These are phyloP conservation scores for Trachelus troglodyta DNA, from an alignment of 2,888 invertebrate species.

Conservation along the genomic window DNA sequence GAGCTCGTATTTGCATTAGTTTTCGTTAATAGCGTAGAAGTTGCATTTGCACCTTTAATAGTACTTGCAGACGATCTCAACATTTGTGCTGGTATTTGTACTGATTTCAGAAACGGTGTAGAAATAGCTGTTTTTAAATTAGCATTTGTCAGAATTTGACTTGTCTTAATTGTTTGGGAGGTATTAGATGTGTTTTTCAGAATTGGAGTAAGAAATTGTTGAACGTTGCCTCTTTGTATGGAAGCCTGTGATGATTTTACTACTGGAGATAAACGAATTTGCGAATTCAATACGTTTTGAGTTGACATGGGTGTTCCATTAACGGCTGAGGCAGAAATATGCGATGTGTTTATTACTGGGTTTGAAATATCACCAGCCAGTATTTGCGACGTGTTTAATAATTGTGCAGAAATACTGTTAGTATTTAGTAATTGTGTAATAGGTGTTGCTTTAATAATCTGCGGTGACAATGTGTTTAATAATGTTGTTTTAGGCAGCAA, in stretches of 20 bases:
- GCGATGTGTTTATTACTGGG: constrained; percentile 22
- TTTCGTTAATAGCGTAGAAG: constrained; percentile 25
- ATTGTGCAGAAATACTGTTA: constrained; percentile 42
- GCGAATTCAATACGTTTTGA: constrained; percentile 40
- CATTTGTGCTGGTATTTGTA: constrained; percentile 51
- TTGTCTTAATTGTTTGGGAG: constrained; percentile 20
- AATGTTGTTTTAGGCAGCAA: constrained; percentile 51
- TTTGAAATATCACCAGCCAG: constrained; percentile 40
- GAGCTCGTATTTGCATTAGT: constrained; percentile 21
- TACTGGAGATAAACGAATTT: constrained; percentile 43
- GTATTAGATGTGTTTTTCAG: constrained; percentile 36
- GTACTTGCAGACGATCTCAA: constrained; percentile 37
- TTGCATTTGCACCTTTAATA: constrained; percentile 29
- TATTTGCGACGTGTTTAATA: constrained; percentile 46
- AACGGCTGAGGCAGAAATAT: constrained; percentile 13
- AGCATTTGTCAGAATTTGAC: constrained; percentile 16
- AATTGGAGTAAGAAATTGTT: constrained; percentile 48
- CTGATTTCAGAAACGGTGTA: constrained; percentile 37
- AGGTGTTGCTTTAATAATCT: constrained; percentile 51
- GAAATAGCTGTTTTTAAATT: constrained; percentile 16
- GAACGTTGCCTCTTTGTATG: constrained; percentile 40
- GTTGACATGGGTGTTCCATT: constrained; percentile 22
- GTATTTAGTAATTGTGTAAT: constrained; percentile 47
- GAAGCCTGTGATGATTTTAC: constrained; percentile 41
- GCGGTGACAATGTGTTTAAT: constrained; percentile 47